Evolutionary conservation across 2,888 invertebrate species (phyloP), one percentile per base, ranked within the genome.

Genomic region (Gasteruption jaculator): DNA sequence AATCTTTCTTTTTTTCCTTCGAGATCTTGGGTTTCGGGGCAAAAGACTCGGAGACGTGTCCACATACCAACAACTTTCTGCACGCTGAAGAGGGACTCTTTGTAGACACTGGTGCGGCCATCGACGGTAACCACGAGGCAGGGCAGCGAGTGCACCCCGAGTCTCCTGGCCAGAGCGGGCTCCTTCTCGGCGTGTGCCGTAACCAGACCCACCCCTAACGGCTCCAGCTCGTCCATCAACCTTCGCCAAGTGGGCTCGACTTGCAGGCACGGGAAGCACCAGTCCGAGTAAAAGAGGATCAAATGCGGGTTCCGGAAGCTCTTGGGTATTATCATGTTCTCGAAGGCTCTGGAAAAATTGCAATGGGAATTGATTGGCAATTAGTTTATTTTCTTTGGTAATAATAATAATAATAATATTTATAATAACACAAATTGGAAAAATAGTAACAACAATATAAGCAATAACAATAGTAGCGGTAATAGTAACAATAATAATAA

Each of bases 241-340:
- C 88, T 81, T 35, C 89, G 79, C 81, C 93, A 91, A 7, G 88
- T 80, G 1, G 86, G 86, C 32, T 92, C 91, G n/a, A 87, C 83
- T 58, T 84, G 85, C 49, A 91, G 82, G 68, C 95, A 96, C 34
- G 89, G 83, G 69, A 92, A 90, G 67, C 95, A 96, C 87, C 91
- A 93, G 71, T 95, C 94, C 5, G 90, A 86, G 72, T 93, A 96
- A 69, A 92, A 91, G 54, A 95, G 81, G 34, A 96, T 78, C 42
- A 96, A 73, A 44, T 91, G 86, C 7, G 94, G 92, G 22, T 85
- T 85, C 48, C 80, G 82, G 43, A 79, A 75, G 63, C 91, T 93
- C 65, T 89, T 90, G 46, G 91, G 90, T 38, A 92, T 69, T 51
- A 94, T 79, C 45, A 83, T 83, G 63, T 88, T 90, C 64, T 93